Conservation (phyloP, 1,140 invertebrate species). For the Babylonia areolata region DNA sequence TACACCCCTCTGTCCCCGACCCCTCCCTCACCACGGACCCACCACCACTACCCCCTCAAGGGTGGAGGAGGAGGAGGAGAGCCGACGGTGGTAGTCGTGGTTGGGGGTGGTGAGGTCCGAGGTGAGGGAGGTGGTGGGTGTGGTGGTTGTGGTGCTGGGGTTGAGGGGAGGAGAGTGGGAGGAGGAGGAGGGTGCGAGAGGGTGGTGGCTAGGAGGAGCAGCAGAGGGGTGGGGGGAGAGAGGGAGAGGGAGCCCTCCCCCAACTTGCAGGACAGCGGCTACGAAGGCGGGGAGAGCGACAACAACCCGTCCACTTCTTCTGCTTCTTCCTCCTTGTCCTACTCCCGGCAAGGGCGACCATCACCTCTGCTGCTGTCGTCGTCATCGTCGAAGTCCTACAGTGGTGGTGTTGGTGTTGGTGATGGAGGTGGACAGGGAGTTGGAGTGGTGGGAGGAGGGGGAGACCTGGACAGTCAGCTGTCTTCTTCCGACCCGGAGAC, state of each 20-base stretch:
- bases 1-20: too few species aligned
- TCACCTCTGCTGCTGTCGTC: too few species aligned
- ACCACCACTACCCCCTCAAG: too few species aligned
- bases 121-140: neutral
- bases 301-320: neutral
- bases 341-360: neutral
- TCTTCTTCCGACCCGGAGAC: slow-evolving; percentile 22
- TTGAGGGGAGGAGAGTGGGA: neutral
- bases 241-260: neutral
- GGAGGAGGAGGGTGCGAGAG: neutral
- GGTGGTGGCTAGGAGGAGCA: neutral
- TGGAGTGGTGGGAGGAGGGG: too few species aligned
- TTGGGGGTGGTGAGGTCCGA: neutral
- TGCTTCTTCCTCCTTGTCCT: too few species aligned
- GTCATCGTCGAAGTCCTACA: neutral
- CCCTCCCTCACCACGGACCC: too few species aligned
- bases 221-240: neutral
- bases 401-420: too few species aligned
- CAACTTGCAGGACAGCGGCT: slow-evolving; percentile 18
- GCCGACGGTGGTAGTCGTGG: neutral
- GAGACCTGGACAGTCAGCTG: slow-evolving; percentile 27
- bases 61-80: neutral
- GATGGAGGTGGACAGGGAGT: too few species aligned
- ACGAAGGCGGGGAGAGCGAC: slow-evolving; percentile 20
- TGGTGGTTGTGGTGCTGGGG: neutral